Base-by-base conservation (phyloP, 2,113 vertebrate species). In the Pungitius pungitius region DNA sequence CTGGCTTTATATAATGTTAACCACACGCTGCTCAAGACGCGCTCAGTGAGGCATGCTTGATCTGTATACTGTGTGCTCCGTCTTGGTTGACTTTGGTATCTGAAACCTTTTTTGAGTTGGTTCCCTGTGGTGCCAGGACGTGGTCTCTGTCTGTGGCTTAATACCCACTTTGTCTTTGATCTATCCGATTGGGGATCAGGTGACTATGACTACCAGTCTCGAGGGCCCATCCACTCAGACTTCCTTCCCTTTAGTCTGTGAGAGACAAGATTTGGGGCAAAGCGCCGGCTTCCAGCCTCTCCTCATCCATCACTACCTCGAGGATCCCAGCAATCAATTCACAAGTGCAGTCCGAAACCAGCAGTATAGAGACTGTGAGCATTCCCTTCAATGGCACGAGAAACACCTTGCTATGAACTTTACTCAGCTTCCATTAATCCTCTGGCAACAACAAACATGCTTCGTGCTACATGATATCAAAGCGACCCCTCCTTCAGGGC, bases 11-110 rank as follows among this genome's bases (percentile, higher is more conserved):
- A 69, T 82, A 66, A 83, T 78, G 65, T 83, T 83, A 73, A 68
- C 77, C 81, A 72, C 69, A 62, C 82, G 67, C 45, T 88, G 83
- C 88, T 89, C 30, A 30, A 30, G 84, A 81, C 81, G 76, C 43
- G 67, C 69, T 65, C 73, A 78, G 6, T 81, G 67, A 77, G 9
- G 3, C 27, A 47, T 4, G 81, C 89, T 88, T 90, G 75, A 91
- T 90, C 80, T 71, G 54, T 67, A 85, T 64, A 73, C 51, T 69
- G 54, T 80, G 71, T 43, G n/a, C 33, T 85, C 51, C 60, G 74
- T 71, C 40, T 35, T 70, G 73, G 87, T 87, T 87, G 75, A 66
- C 73, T 69, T 30, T 30, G 49, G 57, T 30, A 66, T 74, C 80
- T 83, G 2, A 84, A 69, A 63, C 67, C 0, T 75, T 81, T 71